Base-by-base conservation (phyloP, 2,888 invertebrate species). In the Machimus atricapillus region DNA sequence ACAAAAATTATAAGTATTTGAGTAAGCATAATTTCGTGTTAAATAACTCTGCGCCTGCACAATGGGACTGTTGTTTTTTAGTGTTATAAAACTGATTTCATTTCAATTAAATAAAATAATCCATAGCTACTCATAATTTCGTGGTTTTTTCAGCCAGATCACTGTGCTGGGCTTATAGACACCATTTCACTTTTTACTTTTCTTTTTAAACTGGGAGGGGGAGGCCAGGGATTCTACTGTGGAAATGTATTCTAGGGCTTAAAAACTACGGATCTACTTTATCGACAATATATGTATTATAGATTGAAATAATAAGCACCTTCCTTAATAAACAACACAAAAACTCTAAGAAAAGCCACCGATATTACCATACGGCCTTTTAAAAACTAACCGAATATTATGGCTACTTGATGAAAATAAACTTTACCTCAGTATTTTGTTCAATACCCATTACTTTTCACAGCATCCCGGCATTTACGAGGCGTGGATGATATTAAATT, bases 221-320 rank as follows among this genome's bases (percentile, higher is more conserved):
- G 14, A 14, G 43, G 43, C 0, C 0, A 14, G 16, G 23, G 23
- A n/a, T 52, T 19, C 23, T 46, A 46, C 27, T 66, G 12, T 66
- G 66, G 66, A 9, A 8, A 66, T 19, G 19, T 79, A 79, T 14
- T 79, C 43, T 79, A 79, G 31, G 19, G 19, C 58, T 46, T 74
- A 85, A 1, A 27, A 12, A 56, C 46, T 85, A 74, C n/a, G 74
- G 74, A 85, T 23, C 12, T 85, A 85, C 16, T 43, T 85, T 85
- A 74, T 85, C 27, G 74, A 85, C 85, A 85, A 85, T 85, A 85
- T n/a, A n/a, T n/a, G n/a, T n/a, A n/a, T n/a, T n/a, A n/a, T n/a
- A n/a, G n/a, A n/a, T n/a, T n/a, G n/a, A n/a, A n/a, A n/a, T n/a
- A n/a, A n/a, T n/a, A 27, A 27, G 27, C 2, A 27, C 27, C 27